Percentiles rank a stretch among this genome's conserved stretches.
phyloP scores from a whole-genome alignment of 2,888 invertebrate genomes.

The Hybos culiciformis region DNA sequence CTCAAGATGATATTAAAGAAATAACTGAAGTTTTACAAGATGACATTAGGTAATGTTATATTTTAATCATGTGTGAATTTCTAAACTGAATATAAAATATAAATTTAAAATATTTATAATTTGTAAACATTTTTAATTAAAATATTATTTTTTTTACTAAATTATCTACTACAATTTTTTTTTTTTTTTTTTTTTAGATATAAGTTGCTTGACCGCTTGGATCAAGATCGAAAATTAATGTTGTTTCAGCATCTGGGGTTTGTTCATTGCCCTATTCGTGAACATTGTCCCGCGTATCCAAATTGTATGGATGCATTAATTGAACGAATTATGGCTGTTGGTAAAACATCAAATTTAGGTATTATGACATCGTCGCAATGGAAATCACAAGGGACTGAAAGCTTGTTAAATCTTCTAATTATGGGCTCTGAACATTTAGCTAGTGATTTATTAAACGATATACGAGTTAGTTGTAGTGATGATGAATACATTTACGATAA shows the following conservation, averaged over 20 bases:
- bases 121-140: too few species aligned
- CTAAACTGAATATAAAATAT: too few species aligned
- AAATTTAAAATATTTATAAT: not conserved
- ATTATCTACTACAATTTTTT: not conserved
- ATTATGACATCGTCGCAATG: slow-evolving; percentile 23
- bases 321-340: slow-evolving; percentile 53
- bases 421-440: slow-evolving; percentile 77
- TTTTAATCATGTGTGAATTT: not conserved
- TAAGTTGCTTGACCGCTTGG: slow-evolving; percentile 82
- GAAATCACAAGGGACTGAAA: slow-evolving; percentile 25
- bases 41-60: slow-evolving; percentile 60
- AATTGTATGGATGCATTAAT: slow-evolving; percentile 69
- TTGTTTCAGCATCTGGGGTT: slow-evolving; percentile 91
- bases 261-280: slow-evolving; percentile 86
- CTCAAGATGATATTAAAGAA: slow-evolving; percentile 86
- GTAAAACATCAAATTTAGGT: slow-evolving; percentile 43
- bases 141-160: too few species aligned
- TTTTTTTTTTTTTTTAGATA: slow-evolving; percentile 45
- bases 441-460: slow-evolving; percentile 73
- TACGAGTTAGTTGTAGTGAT: slow-evolving; percentile 74
- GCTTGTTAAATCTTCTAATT: slow-evolving; percentile 65
- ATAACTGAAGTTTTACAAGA: slow-evolving; percentile 84
- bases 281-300: slow-evolving; percentile 83
- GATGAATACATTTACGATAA: slow-evolving; percentile 66
- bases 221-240: slow-evolving; percentile 89